Evolutionary conservation across 2,113 vertebrate species (phyloP), one percentile per base, ranked within the genome.

Genomic region (Capricornis sumatraensis): DNA sequence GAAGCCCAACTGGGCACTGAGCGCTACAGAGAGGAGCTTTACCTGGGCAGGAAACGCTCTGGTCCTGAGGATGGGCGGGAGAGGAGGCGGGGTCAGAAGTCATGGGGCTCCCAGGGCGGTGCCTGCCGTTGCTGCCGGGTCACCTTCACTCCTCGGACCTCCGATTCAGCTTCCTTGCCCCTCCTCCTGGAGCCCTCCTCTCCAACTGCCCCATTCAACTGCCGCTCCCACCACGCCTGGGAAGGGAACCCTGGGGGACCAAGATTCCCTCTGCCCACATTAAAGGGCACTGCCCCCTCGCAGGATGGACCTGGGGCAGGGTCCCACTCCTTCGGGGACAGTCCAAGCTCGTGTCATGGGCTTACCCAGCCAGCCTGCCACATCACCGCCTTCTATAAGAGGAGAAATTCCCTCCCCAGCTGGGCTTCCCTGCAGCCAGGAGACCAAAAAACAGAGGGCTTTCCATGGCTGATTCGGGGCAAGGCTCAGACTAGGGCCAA

Each of bases 181-280:
- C 16, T 52, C 55, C 71, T 85, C 33, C 12, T n/a, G 27, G 78
- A 52, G 36, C 21, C 74, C 62, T 84, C 28, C 57, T 89, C 55
- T 92, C 83, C 94, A 98, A 98, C 98, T 98, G 97, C 33, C 93
- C 60, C 47, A 71, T 67, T 96, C 89, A 97, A 98, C 98, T 78
- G 96, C 74, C 92, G 0, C 94, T 97, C 88, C 76, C 58, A 76
- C 16, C 89, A 27, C 45, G 0, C 78, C 55, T 36, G 30, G 16
- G 13, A 33, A 95, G 62, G 60, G 92, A 98, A 95, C 94, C 88
- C 98, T 98, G 86, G 45, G 47, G 40, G 45, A 47, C 55, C 12
- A 19, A 50, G 85, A 94, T 98, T 97, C 95, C 92, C 55, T 96
- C 62, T 33, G 33, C n/a, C 7, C 40, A 47, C n/a, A 19, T 84